A percentile compares a stretch with the other conserved stretches of the same genome.
These are phyloP conservation scores for Pseudeuparius sepicola DNA, from an alignment of 2,888 invertebrate genomes.

Conservation along the genomic window DNA sequence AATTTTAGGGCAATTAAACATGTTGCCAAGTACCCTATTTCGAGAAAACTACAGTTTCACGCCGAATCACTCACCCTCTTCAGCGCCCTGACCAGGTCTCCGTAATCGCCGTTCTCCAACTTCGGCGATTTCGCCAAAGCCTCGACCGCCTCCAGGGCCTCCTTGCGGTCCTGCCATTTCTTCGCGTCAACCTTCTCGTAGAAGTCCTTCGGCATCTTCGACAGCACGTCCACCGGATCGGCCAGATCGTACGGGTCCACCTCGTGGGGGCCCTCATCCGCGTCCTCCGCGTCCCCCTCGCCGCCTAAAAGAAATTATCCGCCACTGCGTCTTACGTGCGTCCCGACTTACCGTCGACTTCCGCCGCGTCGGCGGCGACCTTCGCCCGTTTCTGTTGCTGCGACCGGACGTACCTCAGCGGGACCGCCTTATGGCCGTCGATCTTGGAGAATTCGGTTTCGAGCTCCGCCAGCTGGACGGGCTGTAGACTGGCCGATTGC, in stretches of 20 bases:
- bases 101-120: conserved; percentile 87
- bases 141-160: conserved; percentile 76
- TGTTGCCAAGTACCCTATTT: background rate
- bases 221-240: conserved; percentile 86
- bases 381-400: conserved; percentile 64
- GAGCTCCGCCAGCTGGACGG: conserved; percentile 81
- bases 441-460: conserved; percentile 78
- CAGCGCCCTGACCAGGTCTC: conserved; percentile 74
- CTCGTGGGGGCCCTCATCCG: conserved; percentile 42
- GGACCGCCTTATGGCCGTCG: conserved; percentile 53
- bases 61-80: too few species aligned
- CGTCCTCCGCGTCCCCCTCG: conserved; percentile 51
- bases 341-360: conserved; percentile 40
- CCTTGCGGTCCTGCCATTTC: conserved; percentile 95
- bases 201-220: conserved; percentile 90
- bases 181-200: conserved; percentile 89
- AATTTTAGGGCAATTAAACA: too few species aligned
- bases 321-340: background rate
- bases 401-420: conserved; percentile 67
- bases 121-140: conserved; percentile 70
- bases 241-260: conserved; percentile 86
- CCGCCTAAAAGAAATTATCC: conserved; percentile 12
- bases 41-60: conserved; percentile 18
- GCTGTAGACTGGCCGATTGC: conserved; percentile 76
- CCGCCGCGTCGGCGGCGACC: conserved; percentile 42